Base-by-base conservation (phyloP, 1,140 invertebrate genomes). In the Batillaria attramentaria region DNA sequence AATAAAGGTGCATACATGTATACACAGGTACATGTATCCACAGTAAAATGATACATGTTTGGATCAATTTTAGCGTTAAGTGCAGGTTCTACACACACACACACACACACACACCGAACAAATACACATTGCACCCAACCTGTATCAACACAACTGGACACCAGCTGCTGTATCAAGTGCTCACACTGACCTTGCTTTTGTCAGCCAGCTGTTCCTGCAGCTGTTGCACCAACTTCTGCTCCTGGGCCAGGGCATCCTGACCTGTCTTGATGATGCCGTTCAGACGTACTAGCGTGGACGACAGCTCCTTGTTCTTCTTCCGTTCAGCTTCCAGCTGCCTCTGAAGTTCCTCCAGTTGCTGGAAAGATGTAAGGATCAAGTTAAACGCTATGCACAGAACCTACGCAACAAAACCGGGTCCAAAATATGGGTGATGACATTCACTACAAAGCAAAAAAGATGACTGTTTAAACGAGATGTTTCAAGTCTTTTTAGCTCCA, bases 231-330 rank as follows among this genome's bases (percentile, higher is more conserved):
- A 87, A 72, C 70, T 86, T 85, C 83, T 89, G 87, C 74, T 91
- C 90, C 77, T 87, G 85, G 6, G 79, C 77, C n/a, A 91, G 78
- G 35, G 90, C 87, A 83, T 90, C 90, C 74, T 90, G 89, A 0
- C 90, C 89, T 16, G 88, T 90, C 81, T 89, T 91, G 70, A 91
- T 88, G 57, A 90, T 88, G 37, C 89, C 90, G 84, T 89, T 90
- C 16, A 91, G 74, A 73, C 84, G 83, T 13, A 90, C 87, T 79
- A 86, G 83, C 65, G 87, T 85, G 18, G 85, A 81, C 20, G 89
- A 87, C 54, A 91, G 83, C 24, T 90, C 89, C 80, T 90, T 90
- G 33, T 81, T 88, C 73, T 89, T 90, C 79, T 90, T 90, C 50
- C 85, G 84, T 72, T 91, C 88, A 37, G 75, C 77, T 41, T 86